phyloP scores from a whole-genome alignment of 2,113 vertebrate genomes.

The Paradisaea rubra region DNA sequence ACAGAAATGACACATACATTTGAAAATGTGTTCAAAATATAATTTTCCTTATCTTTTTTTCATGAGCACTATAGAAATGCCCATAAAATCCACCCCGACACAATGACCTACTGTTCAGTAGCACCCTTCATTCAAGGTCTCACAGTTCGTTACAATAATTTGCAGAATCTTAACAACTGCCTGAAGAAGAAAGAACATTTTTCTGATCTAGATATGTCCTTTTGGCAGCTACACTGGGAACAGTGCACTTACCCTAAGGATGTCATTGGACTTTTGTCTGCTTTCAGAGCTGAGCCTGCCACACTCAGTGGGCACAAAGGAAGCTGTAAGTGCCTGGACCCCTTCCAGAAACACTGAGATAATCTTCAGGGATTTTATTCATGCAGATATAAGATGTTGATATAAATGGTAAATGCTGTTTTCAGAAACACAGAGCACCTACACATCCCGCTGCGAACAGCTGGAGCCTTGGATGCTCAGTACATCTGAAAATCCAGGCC shows the following conservation, averaged over 20 bases:
- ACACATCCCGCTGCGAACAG: not conserved
- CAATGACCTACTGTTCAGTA: not conserved
- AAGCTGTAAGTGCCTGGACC: not conserved
- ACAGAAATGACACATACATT: not conserved
- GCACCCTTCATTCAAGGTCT: not conserved
- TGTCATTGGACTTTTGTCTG: not conserved
- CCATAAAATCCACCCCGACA: not conserved
- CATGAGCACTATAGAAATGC: not conserved
- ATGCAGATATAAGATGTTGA: not conserved
- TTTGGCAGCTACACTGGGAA: not conserved
- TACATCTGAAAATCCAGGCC: not conserved
- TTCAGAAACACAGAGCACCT: not conserved
- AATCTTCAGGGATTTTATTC: not conserved
- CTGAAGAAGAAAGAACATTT: not conserved
- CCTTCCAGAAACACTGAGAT: not conserved
- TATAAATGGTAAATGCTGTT: not conserved
- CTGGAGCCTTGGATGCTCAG: not conserved
- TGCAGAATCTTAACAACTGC: not conserved
- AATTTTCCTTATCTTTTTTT: not conserved
- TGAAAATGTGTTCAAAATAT: not conserved
- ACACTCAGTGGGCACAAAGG: not conserved
- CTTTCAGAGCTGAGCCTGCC: not conserved
- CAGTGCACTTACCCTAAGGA: not conserved
- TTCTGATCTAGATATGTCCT: not conserved
- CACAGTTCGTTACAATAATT: not conserved